These are phyloP conservation scores for Drosophila rufa DNA, from an alignment of 1,140 invertebrate genomes.

Conservation along the genomic window DNA sequence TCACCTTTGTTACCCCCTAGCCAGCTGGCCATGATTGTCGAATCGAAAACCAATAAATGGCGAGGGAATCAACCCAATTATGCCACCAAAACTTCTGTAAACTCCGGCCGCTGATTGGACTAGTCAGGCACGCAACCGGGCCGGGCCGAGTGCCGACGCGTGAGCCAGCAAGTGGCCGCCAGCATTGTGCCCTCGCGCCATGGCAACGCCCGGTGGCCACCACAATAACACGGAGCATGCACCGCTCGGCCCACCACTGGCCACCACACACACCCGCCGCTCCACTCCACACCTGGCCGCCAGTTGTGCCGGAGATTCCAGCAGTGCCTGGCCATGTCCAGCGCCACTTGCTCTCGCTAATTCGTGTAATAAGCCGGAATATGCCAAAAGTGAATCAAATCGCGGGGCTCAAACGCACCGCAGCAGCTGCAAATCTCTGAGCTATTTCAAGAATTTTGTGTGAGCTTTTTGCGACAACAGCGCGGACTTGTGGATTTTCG, in stretches of 20 bases:
- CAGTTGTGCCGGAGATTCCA: slow-evolving; percentile 75
- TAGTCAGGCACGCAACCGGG: slow-evolving; percentile 54
- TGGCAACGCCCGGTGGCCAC: slow-evolving; percentile 70
- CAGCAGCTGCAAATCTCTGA: slow-evolving; percentile 21
- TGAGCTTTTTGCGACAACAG: slow-evolving; percentile 34
- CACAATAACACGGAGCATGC: slow-evolving; percentile 81
- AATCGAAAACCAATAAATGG: slow-evolving; percentile 67
- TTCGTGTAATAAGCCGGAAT: slow-evolving; percentile 48
- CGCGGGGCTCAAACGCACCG: slow-evolving; percentile 37
- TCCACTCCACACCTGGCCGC: slow-evolving; percentile 29
- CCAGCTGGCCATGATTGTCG: slow-evolving; percentile 38
- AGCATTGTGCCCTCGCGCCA: slow-evolving; percentile 41
- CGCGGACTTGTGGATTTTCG: slow-evolving; percentile 22
- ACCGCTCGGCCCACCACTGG: slow-evolving; percentile 49
- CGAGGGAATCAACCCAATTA: slow-evolving; percentile 78
- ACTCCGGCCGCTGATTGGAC: slow-evolving; percentile 48
- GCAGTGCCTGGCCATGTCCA: slow-evolving; percentile 56
- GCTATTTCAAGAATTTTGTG: slow-evolving; percentile 57
- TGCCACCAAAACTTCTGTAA: slow-evolving; percentile 60
- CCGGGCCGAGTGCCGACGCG: slow-evolving; percentile 29
- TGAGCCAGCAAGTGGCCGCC: slow-evolving; percentile 47
- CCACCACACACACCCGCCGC: not conserved
- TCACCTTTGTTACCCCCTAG: not conserved
- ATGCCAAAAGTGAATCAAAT: slow-evolving; percentile 23
- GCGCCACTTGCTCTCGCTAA: slow-evolving; percentile 24